Base-by-base conservation (phyloP, 1,140 invertebrate species). In the Brachionus asplanchnoidis region DNA sequence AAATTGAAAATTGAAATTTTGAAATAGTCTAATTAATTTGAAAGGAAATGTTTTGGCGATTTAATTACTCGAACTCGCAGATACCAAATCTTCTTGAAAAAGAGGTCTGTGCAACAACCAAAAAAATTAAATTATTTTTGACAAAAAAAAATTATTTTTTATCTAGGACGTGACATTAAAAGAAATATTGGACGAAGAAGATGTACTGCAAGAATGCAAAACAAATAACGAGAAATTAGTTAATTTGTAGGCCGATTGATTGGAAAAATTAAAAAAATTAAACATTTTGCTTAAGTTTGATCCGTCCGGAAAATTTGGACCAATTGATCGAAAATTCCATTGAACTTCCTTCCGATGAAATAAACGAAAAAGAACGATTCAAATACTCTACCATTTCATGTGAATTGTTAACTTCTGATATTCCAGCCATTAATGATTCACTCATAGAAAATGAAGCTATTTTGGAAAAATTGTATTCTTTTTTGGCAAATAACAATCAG, bases 181-280 rank as follows among this genome's bases (percentile, higher is more conserved):
- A 87, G 94, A 96, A 89, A 91, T 98, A 83, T 92, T 98, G 91
- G 94, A 97, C 88, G 94, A 96, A 90, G 95, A 97, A 89, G 95
- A 97, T 90, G 94, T 98, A 88, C 91, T 98, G 85, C 95, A 96
- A 89, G 95, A 98, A 92, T 97, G 95, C 89, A 96, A 95, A 91
- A 93, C 93, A 85, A 94, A 95, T 88, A 97, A 97, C 89, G 95
- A 94, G 89, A 94, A 94, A 87, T 91, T 98, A 84, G 92, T 97
- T 86, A 95, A 95, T 87, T 97, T 94, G 95, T 97, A 92, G 94
- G 17, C 17, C 17, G 3, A 20, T 20, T 78, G 28, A 14, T 80
- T 83, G 77, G 23, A 53, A 23, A 32, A 23, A 28, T 50, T 50
- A 77, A 23, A 78, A 83, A 40, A 46, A 84, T 70, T 82, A 40